Conservation (phyloP, 1,140 invertebrate species). For the Lamellibrachia luymesi region DNA sequence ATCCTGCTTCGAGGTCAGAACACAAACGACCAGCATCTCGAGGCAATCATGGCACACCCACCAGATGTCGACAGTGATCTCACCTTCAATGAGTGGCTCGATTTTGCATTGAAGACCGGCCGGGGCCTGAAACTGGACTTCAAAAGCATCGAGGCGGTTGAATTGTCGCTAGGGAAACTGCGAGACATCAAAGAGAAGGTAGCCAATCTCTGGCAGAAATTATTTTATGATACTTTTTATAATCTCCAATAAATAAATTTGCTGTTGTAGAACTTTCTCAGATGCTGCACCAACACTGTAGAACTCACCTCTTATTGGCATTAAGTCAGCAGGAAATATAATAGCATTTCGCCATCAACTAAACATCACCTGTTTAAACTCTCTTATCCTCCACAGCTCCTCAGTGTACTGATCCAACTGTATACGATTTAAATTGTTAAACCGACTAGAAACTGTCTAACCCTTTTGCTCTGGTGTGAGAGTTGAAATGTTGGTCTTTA, state of each 20-base stretch:
- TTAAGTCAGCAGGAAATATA: too few relatives aligned
- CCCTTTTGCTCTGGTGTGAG: too few relatives aligned
- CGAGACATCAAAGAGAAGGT: neutral
- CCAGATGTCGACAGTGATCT: slow-evolving; percentile 73
- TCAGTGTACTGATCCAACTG: too few relatives aligned
- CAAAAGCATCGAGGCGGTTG: slow-evolving; percentile 76
- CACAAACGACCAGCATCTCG: slow-evolving; percentile 55
- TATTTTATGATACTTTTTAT: neutral
- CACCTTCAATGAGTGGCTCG: slow-evolving; percentile 72
- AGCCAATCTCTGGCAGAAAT: neutral
- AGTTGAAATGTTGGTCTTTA: too few relatives aligned
- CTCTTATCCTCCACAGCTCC: too few relatives aligned
- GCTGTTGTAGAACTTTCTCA: too few relatives aligned
- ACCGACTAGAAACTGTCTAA: too few relatives aligned
- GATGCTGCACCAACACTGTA: too few relatives aligned
- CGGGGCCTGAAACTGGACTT: slow-evolving; percentile 88
- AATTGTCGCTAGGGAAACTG: slow-evolving; percentile 65
- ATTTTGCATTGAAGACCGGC: slow-evolving; percentile 59
- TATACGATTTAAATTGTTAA: too few relatives aligned
- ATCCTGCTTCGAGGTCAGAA: slow-evolving; percentile 69
- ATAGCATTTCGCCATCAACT: too few relatives aligned
- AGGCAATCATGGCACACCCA: slow-evolving; percentile 86
- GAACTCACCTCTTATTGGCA: too few relatives aligned
- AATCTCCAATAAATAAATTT: neutral
- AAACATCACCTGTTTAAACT: too few relatives aligned